phyloP scores from a whole-genome alignment of 2,888 invertebrate genomes.

The Gasteruption jaculator region DNA sequence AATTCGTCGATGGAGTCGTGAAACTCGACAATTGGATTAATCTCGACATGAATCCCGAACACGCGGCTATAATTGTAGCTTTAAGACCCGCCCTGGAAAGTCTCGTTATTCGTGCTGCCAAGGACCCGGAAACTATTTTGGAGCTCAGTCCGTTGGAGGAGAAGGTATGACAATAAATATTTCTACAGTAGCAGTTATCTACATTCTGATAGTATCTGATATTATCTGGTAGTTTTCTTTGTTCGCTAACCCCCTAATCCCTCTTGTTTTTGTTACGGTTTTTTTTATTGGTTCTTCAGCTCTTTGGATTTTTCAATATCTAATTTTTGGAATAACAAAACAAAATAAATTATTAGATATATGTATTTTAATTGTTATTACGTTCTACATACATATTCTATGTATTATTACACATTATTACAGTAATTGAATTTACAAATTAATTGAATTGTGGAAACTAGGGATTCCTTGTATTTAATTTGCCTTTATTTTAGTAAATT shows the following conservation, averaged over 20 bases:
- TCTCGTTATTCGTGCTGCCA: constrained; percentile 74
- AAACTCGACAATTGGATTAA: constrained; percentile 93
- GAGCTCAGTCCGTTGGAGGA: constrained; percentile 62
- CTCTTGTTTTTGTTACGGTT: neutral
- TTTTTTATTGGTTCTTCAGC: too few species aligned
- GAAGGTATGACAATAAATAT: constrained; percentile 54
- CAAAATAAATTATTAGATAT: too few species aligned
- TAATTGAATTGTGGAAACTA: too few species aligned
- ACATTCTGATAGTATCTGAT: too few species aligned
- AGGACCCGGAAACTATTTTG: constrained; percentile 72
- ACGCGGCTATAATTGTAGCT: constrained; percentile 79
- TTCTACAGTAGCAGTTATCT: too few species aligned
- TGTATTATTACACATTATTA: neutral
- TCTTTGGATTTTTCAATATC: neutral
- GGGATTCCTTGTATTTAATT: too few species aligned
- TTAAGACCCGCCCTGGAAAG: constrained; percentile 86
- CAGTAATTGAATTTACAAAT: too few species aligned
- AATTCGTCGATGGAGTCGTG: constrained; percentile 70
- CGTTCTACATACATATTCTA: too few species aligned
- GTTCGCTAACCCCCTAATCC: too few species aligned
- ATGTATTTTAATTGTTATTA: too few species aligned
- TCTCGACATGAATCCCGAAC: constrained; percentile 73
- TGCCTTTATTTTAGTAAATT: too few species aligned
- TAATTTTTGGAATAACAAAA: neutral
- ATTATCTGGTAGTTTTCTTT: too few species aligned